Conservation (phyloP, 2,797 vertebrate genomes). For the Diceros bicornis region DNA sequence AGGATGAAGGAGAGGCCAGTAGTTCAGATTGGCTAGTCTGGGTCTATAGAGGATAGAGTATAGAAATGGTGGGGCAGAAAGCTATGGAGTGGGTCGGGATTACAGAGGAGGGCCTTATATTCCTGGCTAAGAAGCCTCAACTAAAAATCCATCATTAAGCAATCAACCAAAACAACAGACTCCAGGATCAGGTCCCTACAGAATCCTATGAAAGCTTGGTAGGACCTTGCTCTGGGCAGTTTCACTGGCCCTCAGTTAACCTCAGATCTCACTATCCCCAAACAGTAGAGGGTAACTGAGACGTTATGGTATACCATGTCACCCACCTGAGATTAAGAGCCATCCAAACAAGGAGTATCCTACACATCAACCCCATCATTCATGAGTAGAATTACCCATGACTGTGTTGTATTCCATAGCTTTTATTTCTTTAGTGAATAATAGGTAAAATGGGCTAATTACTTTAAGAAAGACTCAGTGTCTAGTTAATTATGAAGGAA, state of each 20-base stretch:
- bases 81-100: no score
- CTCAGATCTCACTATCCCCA: background rate
- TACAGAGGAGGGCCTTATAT: background rate
- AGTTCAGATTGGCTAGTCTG: background rate
- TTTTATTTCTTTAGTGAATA: conserved; percentile 24
- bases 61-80: background rate
- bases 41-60: background rate
- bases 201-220: background rate
- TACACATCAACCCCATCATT: background rate
- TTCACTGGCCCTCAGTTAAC: background rate
- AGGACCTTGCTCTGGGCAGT: background rate
- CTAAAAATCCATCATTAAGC: background rate
- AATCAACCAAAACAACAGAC: background rate
- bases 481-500: conserved; percentile 43
- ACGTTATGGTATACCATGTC: no score
- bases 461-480: background rate
- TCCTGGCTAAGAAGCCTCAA: background rate
- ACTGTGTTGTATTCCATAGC: background rate
- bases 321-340: background rate
- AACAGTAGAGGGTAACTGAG: background rate
- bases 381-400: background rate
- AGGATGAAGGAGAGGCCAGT: background rate
- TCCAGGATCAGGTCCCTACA: background rate
- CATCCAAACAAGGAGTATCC: background rate
- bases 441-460: background rate